Evolutionary conservation across 2,797 vertebrate genomes (phyloP), one percentile per base, ranked within the genome.

Genomic region (Fundulus diaphanus): DNA sequence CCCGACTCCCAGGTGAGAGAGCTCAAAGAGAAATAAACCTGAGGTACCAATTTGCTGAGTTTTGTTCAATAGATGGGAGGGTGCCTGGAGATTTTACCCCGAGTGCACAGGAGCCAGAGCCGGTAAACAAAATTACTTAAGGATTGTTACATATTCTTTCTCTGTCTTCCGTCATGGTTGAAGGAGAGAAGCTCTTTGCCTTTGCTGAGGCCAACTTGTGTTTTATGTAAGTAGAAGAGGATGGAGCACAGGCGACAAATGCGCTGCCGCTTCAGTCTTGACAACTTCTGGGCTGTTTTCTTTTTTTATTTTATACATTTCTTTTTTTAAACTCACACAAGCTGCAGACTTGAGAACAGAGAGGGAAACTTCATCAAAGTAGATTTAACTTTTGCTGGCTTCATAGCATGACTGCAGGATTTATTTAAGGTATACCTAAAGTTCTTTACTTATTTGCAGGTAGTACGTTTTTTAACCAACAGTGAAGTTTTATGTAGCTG

Each of bases 21-120:
- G 93, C 93, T 93, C 90, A 94, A 94, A 95, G 93, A 93, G 91
- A 94, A 92, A 93, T 89, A 93, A 95, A 96, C 93, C 94, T 95
- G 90, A 93, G 95, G 94, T 96, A 95, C 93, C 96, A 96, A 96
- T 96, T 96, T 96, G 92, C 94, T 93, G 94, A 94, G 93, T 94
- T 96, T 96, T 96, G 95, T 96, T 96, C 93, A 81, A 94, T 95
- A 93, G 93, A 94, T 93, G 89, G 92, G 86, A 86, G 85, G 88
- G 91, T 88, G 90, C 88, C 91, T 88, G 68, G 89, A 95, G 92
- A 94, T 59, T 88, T 92, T 85, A 83, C 84, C 84, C 82, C 35
- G 70, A 84, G 88, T 76, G 83, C 90, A 86, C 82, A 74, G 85
- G 80, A 90, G 89, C 84, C 86, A 77, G 68, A 81, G 80, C 86